These are phyloP conservation scores for Colius striatus DNA, from an alignment of 2,113 vertebrate genomes.

Conservation along the genomic window DNA sequence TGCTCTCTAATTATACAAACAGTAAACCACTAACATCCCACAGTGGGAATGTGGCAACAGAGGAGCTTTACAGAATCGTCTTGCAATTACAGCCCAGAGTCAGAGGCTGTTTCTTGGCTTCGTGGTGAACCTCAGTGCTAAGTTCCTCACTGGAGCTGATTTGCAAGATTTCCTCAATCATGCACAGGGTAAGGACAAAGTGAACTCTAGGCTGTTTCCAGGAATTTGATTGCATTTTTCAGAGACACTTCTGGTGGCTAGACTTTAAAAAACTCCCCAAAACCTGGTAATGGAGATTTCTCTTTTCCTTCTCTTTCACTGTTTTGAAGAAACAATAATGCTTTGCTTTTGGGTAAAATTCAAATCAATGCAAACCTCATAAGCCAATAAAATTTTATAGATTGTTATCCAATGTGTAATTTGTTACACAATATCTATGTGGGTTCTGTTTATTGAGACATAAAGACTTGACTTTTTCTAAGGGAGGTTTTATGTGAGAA, in stretches of 20 bases:
- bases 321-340: background rate
- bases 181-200: background rate
- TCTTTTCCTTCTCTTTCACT: background rate
- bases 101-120: background rate
- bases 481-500: slow-evolving; percentile 36
- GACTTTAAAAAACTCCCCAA: background rate
- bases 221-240: background rate
- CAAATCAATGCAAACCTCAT: slow-evolving; percentile 37
- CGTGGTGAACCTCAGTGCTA: background rate
- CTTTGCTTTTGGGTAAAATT: slow-evolving; percentile 48
- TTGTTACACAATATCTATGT: slow-evolving; percentile 42
- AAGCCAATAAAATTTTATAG: slow-evolving; percentile 41
- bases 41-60: background rate
- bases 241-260: background rate
- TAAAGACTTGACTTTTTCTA: slow-evolving; percentile 59
- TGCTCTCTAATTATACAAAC: background rate
- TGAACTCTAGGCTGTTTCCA: background rate
- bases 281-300: background rate
- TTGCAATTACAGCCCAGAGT: background rate
- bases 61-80: background rate
- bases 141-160: background rate
- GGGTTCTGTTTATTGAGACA: slow-evolving; percentile 47
- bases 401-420: slow-evolving; percentile 66
- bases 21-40: background rate
- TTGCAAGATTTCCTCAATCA: background rate